Conservation (phyloP, 2,888 invertebrate species). For the Leucophenga montana region DNA sequence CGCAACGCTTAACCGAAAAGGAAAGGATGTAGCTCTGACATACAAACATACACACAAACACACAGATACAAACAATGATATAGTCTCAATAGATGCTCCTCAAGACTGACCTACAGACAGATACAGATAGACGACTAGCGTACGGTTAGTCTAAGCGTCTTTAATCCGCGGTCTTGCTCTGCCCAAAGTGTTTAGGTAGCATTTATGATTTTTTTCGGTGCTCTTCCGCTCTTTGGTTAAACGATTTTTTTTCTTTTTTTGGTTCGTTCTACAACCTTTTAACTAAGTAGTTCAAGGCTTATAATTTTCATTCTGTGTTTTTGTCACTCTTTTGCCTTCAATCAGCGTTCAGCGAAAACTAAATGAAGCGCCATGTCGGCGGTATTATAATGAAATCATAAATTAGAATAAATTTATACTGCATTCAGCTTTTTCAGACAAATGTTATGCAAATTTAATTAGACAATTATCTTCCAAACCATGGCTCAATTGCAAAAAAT, state of each 20-base stretch:
- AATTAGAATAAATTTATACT: background rate
- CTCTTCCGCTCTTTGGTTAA: constrained; percentile 29
- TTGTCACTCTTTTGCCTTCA: background rate
- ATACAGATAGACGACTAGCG: constrained; percentile 44
- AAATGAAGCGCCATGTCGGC: background rate
- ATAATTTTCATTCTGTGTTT: background rate
- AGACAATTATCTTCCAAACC: too few species aligned
- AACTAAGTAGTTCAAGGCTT: constrained; percentile 47
- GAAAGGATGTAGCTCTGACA: too few species aligned
- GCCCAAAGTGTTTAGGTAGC: background rate
- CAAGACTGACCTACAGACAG: constrained; percentile 18
- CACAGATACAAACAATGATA: constrained; percentile 19
- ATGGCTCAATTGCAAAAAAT: too few species aligned
- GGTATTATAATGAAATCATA: background rate
- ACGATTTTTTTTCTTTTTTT: constrained; percentile 17
- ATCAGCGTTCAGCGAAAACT: background rate
- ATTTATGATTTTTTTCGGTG: constrained; percentile 4
- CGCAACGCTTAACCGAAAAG: background rate
- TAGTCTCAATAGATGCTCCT: too few species aligned
- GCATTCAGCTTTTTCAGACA: too few species aligned
- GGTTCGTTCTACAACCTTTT: constrained; percentile 20
- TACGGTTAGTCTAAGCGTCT: constrained; percentile 1
- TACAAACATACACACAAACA: background rate
- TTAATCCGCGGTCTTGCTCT: constrained; percentile 30
- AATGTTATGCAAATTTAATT: too few species aligned